Conservation (phyloP, 2,888 invertebrate genomes). For the Rhagonycha fulva region DNA sequence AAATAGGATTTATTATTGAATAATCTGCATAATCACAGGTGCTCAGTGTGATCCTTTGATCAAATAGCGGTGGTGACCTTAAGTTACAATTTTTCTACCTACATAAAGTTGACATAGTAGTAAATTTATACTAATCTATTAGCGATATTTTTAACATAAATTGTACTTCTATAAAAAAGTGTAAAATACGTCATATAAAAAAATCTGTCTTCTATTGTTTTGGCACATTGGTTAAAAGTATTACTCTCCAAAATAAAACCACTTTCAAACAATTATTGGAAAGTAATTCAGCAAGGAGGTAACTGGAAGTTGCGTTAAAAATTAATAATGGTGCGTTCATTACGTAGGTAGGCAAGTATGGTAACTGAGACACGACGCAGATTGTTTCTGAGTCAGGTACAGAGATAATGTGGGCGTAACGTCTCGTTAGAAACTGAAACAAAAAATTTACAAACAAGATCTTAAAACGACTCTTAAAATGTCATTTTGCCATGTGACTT, state of each 20-base stretch:
- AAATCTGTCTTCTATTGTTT: constrained; percentile 36
- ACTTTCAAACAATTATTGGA: not conserved
- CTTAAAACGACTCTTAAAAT: too few relatives aligned
- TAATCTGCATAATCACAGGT: not conserved
- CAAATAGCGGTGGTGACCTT: not conserved
- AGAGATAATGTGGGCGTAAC: constrained; percentile 48
- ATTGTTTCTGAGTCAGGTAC: constrained; percentile 48
- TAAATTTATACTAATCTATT: not conserved
- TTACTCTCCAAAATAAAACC: constrained; percentile 1
- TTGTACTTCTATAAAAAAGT: constrained; percentile 23
- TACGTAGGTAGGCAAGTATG: constrained; percentile 48
- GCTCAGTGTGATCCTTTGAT: not conserved
- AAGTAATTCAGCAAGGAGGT: constrained; percentile 1
- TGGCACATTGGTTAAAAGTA: constrained; percentile 40
- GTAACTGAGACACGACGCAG: constrained; percentile 48
- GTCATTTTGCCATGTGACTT: too few relatives aligned
- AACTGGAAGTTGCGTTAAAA: constrained; percentile 5
- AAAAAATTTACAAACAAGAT: not conserved
- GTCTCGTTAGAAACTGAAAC: not conserved
- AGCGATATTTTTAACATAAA: constrained; percentile 1
- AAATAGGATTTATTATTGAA: not conserved
- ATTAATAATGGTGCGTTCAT: constrained; percentile 20
- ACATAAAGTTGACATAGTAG: not conserved
- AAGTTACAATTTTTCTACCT: not conserved
- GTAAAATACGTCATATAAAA: constrained; percentile 24